Evolutionary conservation across 2,888 invertebrate genomes (phyloP), one percentile per base, ranked within the genome.

Genomic region (Volucella bombylans): DNA sequence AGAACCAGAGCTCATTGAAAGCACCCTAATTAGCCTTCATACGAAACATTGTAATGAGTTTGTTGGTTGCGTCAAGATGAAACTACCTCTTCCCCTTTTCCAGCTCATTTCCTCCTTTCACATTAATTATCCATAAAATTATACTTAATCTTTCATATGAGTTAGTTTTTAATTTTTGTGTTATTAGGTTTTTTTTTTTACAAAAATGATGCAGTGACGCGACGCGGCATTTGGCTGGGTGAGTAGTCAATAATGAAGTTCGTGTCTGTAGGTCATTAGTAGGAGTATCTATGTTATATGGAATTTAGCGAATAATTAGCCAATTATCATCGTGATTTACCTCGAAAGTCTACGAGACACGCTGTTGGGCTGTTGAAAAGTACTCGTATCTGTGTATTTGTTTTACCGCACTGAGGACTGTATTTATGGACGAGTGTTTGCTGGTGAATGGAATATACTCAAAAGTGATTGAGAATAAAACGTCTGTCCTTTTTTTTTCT

Each of bases 311-410:
- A 62, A 61, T 80, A 73, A 73, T 80, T 80, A 62, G n/a, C 62
- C 80, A 80, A 54, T 80, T 80, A 65, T 67, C 67, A 18, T 67
- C 54, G 80, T 80, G 73, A 73, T 68, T 80, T 68, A 73, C 15
- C 61, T 67, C 41, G 31, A 45, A 45, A n/a, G 39, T 1, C 23
- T 55, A 15, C 45, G 18, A 23, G 2, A 31, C 54, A 67, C 45
- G 67, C 31, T 54, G 23, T 8, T 11, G 14, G 39, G 8, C 14
- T 39, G 39, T 14, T 14, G 31, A 23, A 18, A 15, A 14, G 62
- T 62, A n/a, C n/a, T n/a, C n/a, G n/a, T n/a, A 14, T 4, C 12
- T 18, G 39, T 4, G 12, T 6, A 41, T 67, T 9, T 67, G 43
- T 14, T 49, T 31, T 39, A 2, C 39, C 55, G 39, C 55, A 55